Percentiles rank a stretch among this genome's conserved stretches.
Conservation (phyloP, 2,113 vertebrate genomes). For the Boleophthalmus pectinirostris region DNA sequence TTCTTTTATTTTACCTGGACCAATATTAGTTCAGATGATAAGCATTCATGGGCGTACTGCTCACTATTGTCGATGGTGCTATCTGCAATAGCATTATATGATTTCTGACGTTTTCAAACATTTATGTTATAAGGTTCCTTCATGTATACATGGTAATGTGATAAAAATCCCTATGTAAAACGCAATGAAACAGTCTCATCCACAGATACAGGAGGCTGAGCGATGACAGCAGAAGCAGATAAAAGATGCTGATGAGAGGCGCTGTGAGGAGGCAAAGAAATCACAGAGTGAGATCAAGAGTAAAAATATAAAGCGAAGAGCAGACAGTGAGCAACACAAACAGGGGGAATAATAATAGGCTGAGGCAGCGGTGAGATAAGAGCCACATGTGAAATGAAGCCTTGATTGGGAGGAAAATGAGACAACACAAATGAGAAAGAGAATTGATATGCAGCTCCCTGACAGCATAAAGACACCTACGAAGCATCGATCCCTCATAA, state of each 20-base stretch:
- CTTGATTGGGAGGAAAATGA: slow-evolving; percentile 67
- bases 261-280: slow-evolving; percentile 28
- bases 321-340: slow-evolving; percentile 45
- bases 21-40: background rate
- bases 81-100: background rate
- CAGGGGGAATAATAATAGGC: slow-evolving; percentile 47
- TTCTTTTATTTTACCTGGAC: too few species aligned
- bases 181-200: slow-evolving; percentile 29
- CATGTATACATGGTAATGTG: background rate
- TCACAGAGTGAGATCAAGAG: slow-evolving; percentile 50
- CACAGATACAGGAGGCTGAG: background rate
- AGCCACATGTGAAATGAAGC: slow-evolving; percentile 56
- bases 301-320: slow-evolving; percentile 32
- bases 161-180: background rate
- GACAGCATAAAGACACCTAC: slow-evolving; percentile 46
- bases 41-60: background rate
- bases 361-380: slow-evolving; percentile 50
- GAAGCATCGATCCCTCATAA: slow-evolving; percentile 49
- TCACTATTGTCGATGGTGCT: background rate
- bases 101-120: background rate
- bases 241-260: slow-evolving; percentile 32
- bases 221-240: slow-evolving; percentile 23
- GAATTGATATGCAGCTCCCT: slow-evolving; percentile 47
- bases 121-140: background rate
- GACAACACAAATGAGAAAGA: slow-evolving; percentile 64